Conservation (phyloP, 1,140 invertebrate genomes). For the Bombus turneri region DNA sequence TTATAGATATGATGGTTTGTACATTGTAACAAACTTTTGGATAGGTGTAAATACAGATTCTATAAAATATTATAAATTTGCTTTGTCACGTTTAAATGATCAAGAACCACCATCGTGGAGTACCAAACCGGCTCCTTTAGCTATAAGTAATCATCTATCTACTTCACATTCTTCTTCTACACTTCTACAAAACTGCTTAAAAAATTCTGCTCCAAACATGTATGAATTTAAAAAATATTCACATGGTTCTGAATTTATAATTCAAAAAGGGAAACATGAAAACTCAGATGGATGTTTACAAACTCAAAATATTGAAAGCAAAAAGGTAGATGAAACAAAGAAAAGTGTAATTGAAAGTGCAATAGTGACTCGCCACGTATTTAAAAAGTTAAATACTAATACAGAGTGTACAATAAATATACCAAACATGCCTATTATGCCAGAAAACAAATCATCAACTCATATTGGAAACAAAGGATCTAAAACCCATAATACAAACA, state of each 20-base stretch:
- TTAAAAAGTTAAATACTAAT: slow-evolving; percentile 62
- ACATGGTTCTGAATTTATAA: not conserved
- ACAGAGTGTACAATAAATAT: slow-evolving; percentile 31
- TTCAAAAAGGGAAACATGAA: slow-evolving; percentile 11
- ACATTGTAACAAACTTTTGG: slow-evolving; percentile 74
- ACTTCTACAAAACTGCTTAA: not conserved
- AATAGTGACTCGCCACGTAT: slow-evolving; percentile 74
- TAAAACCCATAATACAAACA: slow-evolving; percentile 75
- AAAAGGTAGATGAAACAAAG: slow-evolving; percentile 30
- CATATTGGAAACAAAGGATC: slow-evolving; percentile 45
- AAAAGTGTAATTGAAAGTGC: slow-evolving; percentile 61
- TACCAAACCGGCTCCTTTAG: not conserved
- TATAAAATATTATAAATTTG: slow-evolving; percentile 75
- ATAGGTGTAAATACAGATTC: slow-evolving; percentile 67
- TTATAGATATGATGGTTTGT: slow-evolving; percentile 79
- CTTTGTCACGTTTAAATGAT: slow-evolving; percentile 67
- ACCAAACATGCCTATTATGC: slow-evolving; percentile 6
- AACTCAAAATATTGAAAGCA: slow-evolving; percentile 38
- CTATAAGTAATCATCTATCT: not conserved
- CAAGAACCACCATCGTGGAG: slow-evolving; percentile 69
- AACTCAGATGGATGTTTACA: not conserved
- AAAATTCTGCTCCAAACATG: slow-evolving; percentile 1
- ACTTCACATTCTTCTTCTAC: not conserved
- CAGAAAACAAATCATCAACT: slow-evolving; percentile 38
- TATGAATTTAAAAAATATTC: slow-evolving; percentile 51